Evolutionary conservation across 1,140 invertebrate species (phyloP).

Genomic region (Leptinotarsa undecemlineata): DNA sequence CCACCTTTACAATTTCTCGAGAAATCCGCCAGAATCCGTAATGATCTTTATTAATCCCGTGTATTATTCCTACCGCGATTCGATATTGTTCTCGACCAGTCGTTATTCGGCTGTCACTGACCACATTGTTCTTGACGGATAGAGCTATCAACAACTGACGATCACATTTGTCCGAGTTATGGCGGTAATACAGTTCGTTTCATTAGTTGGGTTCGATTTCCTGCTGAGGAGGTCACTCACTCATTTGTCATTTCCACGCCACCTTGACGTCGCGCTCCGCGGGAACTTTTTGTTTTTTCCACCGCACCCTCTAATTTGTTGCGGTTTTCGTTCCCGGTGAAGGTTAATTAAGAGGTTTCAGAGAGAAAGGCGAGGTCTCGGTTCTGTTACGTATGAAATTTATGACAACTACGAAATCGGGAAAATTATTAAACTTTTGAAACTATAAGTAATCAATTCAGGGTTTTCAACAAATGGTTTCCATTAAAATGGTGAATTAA

Average conservation of each 20-base stretch:
- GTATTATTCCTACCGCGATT: conserved; percentile 42
- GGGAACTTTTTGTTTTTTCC: conserved; percentile 19
- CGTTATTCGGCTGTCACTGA: conserved; percentile 43
- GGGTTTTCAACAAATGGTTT: no score
- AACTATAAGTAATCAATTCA: no score
- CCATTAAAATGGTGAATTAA: no score
- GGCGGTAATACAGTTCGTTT: conserved; percentile 40
- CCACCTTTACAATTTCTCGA: conserved; percentile 23
- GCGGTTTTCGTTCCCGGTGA: background rate
- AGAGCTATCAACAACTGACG: conserved; percentile 53
- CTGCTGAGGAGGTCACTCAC: conserved; percentile 25
- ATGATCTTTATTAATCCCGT: conserved; percentile 49
- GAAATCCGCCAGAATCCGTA: conserved; percentile 28
- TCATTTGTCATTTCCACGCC: conserved; percentile 28
- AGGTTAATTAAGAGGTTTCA: conserved; percentile 1
- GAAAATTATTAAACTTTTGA: no score
- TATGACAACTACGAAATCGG: no score
- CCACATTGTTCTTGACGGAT: conserved; percentile 49
- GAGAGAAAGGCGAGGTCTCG: background rate
- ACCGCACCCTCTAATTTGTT: conserved; percentile 1
- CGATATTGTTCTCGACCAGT: conserved; percentile 44
- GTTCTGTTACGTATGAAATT: background rate
- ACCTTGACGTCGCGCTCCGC: conserved; percentile 5
- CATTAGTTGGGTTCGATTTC: conserved; percentile 20
- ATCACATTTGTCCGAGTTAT: conserved; percentile 49